Base-by-base conservation (phyloP, 2,113 vertebrate genomes). In the Meles meles region DNA sequence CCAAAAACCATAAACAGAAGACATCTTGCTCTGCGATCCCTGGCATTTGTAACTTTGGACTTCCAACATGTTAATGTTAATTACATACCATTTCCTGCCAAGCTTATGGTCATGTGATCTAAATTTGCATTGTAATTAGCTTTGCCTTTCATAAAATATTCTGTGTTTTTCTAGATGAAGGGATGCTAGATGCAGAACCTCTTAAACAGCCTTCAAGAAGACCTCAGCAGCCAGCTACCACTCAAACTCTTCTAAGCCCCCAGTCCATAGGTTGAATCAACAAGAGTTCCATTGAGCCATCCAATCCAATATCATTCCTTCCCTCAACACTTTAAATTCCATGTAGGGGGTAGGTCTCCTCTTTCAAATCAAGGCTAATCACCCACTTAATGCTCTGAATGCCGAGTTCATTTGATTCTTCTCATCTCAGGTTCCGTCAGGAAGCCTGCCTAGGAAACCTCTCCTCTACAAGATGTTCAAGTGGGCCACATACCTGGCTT, bases 391-490 rank as follows among this genome's bases (percentile, higher is more conserved):
- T 93, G 94, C 83, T 90, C 81, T 80, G 71, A 93, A 63, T 82
- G 71, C 55, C 71, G 21, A 96, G 84, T 89, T 67, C 49, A 37
- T 95, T 83, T 47, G 77, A 94, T 63, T 63, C 74, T 92, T 61
- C 89, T 65, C 71, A 79, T 71, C 92, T 47, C 92, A 52, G 61
- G 8, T 97, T 98, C 97, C 97, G 76, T 31, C 65, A 96, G 94
- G 98, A 97, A 97, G 97, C 96, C 97, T 74, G 65, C 96, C 97
- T 97, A 97, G 96, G 92, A 95, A 96, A 97, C 37, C 3, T 37
- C 42, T 97, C 97, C 94, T 95, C 71, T 88, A 97, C 97, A 97
- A 97, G 97, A 98, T 94, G 97, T 82, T 97, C 86, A 77, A 89
- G 87, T 90, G 67, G 59, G 96, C 95, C 83, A 94, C 98, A 90